These are phyloP conservation scores for Pachycephus smyrnensis DNA, from an alignment of 2,888 invertebrate species.

Conservation along the genomic window DNA sequence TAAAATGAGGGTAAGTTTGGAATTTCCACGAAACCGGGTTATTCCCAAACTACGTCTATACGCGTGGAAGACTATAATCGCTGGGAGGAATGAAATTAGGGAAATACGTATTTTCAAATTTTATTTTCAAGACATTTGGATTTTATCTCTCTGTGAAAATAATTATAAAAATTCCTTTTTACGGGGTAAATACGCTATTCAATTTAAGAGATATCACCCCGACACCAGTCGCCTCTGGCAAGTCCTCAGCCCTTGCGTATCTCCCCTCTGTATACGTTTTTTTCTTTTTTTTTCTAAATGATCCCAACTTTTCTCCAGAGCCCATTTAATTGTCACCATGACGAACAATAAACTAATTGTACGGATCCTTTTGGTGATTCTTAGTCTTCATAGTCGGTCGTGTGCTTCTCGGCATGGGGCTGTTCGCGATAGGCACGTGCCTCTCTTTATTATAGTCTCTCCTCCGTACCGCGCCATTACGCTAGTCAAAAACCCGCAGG, in stretches of 20 bases:
- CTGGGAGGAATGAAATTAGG: background rate
- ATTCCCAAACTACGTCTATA: background rate
- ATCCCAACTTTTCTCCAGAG: background rate
- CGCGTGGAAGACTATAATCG: background rate
- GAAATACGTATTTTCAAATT: background rate
- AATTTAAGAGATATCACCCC: background rate
- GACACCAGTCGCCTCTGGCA: background rate
- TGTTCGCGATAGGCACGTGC: constrained; percentile 53
- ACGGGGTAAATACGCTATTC: background rate
- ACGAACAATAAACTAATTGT: constrained; percentile 56
- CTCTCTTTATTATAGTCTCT: constrained; percentile 53
- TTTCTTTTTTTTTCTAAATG: background rate
- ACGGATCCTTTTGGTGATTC: constrained; percentile 19
- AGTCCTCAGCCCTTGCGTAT: background rate
- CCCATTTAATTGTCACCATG: constrained; percentile 38
- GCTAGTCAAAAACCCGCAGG: constrained; percentile 6
- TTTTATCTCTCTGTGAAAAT: background rate
- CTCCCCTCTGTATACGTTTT: background rate
- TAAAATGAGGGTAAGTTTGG: background rate
- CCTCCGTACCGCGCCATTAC: background rate
- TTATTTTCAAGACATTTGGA: background rate
- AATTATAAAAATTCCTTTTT: background rate
- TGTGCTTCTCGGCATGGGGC: constrained; percentile 58
- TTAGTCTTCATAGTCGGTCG: constrained; percentile 34
- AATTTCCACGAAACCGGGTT: background rate